phyloP scores from a whole-genome alignment of 2,888 invertebrate species.

The Cataglyphis altisquamis region DNA sequence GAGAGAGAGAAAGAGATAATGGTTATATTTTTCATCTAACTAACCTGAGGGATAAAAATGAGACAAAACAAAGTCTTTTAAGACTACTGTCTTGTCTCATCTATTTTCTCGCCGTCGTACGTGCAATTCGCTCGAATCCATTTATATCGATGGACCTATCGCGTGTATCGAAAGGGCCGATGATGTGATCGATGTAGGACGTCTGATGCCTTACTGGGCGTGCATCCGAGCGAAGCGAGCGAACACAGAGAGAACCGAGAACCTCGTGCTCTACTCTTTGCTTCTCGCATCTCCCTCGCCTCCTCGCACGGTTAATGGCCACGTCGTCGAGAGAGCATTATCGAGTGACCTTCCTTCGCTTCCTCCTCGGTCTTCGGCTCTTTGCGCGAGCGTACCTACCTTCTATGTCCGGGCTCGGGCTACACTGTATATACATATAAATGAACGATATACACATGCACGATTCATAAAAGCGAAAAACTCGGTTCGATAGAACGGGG shows the following conservation, averaged over 20 bases:
- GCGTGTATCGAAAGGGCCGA: slow-evolving; percentile 44
- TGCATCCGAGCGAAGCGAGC: slow-evolving; percentile 28
- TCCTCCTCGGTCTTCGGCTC: slow-evolving; percentile 50
- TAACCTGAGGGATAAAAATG: not conserved
- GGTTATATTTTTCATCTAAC: slow-evolving; percentile 1
- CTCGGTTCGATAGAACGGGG: not conserved
- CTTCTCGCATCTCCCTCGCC: slow-evolving; percentile 31
- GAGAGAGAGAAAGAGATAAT: not conserved
- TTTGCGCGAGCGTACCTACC: slow-evolving; percentile 13
- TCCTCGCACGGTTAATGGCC: slow-evolving; percentile 55
- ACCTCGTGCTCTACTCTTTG: not conserved
- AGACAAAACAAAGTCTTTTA: not conserved
- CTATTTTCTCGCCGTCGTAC: not conserved
- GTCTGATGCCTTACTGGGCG: slow-evolving; percentile 45
- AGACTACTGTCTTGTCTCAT: not conserved
- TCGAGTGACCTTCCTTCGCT: slow-evolving; percentile 62
- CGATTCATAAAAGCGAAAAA: slow-evolving; percentile 37
- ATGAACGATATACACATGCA: not conserved
- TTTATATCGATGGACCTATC: slow-evolving; percentile 51
- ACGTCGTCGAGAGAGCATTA: slow-evolving; percentile 61
- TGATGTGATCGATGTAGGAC: slow-evolving; percentile 50
- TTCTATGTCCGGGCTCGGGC: not conserved
- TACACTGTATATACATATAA: not conserved
- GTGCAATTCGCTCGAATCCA: not conserved
- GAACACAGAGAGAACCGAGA: slow-evolving; percentile 15